A percentile compares a stretch with the other conserved stretches of the same genome.
Conservation (phyloP, 2,888 invertebrate genomes). For the Iphiclides podalirius region DNA sequence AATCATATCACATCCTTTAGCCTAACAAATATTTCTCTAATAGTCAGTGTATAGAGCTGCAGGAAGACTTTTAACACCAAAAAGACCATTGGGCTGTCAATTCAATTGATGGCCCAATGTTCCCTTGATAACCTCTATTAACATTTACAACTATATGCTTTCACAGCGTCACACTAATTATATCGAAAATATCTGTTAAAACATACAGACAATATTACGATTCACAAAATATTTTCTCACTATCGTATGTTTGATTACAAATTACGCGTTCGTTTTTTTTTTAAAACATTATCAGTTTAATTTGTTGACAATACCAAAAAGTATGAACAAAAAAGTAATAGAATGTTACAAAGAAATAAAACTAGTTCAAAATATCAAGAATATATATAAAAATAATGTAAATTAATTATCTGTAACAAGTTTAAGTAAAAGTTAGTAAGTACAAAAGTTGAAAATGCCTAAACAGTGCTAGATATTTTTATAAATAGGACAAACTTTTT, state of each 20-base stretch:
- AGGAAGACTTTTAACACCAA: constrained; percentile 76
- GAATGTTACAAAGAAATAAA: too few relatives aligned
- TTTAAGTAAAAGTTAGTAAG: too few relatives aligned
- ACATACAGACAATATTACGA: constrained; percentile 56
- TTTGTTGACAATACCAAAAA: too few relatives aligned
- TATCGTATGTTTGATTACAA: constrained; percentile 43
- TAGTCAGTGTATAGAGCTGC: constrained; percentile 80
- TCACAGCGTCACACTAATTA: constrained; percentile 69
- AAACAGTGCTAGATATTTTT: too few relatives aligned
- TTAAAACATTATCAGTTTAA: not conserved
- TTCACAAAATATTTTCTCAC: constrained; percentile 27
- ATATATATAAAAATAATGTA: too few relatives aligned
- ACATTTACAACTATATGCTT: constrained; percentile 53
- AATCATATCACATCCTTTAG: constrained; percentile 78
- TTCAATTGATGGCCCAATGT: constrained; percentile 10
- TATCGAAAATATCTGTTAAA: constrained; percentile 73
- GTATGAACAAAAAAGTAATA: too few relatives aligned
- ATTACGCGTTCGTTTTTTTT: constrained; percentile 38
- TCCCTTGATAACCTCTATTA: constrained; percentile 20
- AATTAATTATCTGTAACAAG: too few relatives aligned
- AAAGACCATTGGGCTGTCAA: constrained; percentile 32
- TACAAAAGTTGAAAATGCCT: too few relatives aligned
- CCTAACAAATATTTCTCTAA: constrained; percentile 69
- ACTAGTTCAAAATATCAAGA: too few relatives aligned
- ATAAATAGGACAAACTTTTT: too few relatives aligned